phyloP scores from a whole-genome alignment of 2,888 invertebrate genomes.

The Cantharis lateralis region DNA sequence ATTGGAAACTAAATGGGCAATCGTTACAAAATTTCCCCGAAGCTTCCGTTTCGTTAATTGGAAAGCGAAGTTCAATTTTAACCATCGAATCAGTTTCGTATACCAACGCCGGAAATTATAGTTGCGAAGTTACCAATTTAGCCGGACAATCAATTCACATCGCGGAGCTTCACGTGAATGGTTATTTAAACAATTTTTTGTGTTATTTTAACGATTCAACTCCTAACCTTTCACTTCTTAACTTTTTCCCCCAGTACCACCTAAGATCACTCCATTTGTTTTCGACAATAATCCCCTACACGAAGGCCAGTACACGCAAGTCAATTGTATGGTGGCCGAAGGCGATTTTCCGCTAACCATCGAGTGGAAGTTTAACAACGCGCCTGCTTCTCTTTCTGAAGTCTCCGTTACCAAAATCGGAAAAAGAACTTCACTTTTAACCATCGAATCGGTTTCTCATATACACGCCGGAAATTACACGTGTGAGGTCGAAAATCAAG shows the following conservation, averaged over 20 bases:
- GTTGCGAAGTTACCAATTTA: constrained; percentile 66
- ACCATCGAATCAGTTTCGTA: constrained; percentile 69
- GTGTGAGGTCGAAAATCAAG: constrained; percentile 61
- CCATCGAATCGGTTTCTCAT: constrained; percentile 68
- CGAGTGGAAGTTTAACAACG: constrained; percentile 62
- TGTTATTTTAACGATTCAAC: neutral
- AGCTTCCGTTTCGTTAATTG: constrained; percentile 44
- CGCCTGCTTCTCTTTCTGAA: constrained; percentile 44
- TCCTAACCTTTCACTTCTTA: neutral
- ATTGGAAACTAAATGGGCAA: constrained; percentile 64
- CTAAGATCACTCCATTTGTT: constrained; percentile 76
- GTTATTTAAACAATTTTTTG: constrained; percentile 57
- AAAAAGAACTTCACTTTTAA: constrained; percentile 62
- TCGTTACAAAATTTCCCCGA: constrained; percentile 44
- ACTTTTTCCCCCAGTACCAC: constrained; percentile 68
- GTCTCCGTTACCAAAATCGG: constrained; percentile 46
- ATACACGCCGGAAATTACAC: constrained; percentile 65
- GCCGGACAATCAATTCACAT: constrained; percentile 47
- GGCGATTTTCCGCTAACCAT: constrained; percentile 74
- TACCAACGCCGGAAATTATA: constrained; percentile 74
- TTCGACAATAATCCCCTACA: constrained; percentile 73
- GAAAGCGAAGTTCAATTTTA: constrained; percentile 61
- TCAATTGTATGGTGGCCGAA: constrained; percentile 68
- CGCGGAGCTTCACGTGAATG: constrained; percentile 69
- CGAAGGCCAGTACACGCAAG: constrained; percentile 47